Conservation (phyloP, 2,888 invertebrate species). For the Scaptomyza parva region DNA sequence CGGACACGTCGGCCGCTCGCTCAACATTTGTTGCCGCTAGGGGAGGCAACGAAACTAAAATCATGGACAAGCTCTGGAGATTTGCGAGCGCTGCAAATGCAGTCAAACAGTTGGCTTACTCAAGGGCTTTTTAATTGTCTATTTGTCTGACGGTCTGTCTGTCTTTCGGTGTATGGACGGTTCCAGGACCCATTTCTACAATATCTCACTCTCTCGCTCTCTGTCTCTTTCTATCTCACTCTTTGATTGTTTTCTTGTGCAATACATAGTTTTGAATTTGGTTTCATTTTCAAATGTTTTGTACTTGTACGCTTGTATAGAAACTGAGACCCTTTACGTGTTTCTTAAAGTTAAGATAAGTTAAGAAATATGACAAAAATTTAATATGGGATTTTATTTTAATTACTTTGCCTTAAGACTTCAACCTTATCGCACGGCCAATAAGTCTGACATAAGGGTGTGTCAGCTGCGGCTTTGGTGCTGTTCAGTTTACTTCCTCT, state of each 20-base stretch:
- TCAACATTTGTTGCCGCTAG: constrained; percentile 36
- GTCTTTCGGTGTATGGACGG: constrained; percentile 29
- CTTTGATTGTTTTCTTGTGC: constrained; percentile 63
- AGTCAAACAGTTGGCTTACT: constrained; percentile 71
- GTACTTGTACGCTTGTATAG: constrained; percentile 9
- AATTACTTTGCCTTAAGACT: neutral
- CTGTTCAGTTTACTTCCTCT: constrained; percentile 19
- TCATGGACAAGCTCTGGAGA: constrained; percentile 70
- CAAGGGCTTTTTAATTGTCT: constrained; percentile 77
- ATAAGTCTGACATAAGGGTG: constrained; percentile 29
- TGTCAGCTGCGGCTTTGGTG: constrained; percentile 21
- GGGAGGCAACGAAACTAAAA: constrained; percentile 64
- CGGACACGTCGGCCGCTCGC: constrained; percentile 9
- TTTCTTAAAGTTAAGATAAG: neutral
- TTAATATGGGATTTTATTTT: neutral
- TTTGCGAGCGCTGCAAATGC: constrained; percentile 59
- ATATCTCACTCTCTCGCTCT: neutral
- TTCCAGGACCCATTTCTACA: constrained; percentile 8
- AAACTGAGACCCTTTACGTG: neutral
- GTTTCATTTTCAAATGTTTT: constrained; percentile 31
- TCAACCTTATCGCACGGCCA: neutral
- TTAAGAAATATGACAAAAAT: neutral
- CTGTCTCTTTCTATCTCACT: neutral
- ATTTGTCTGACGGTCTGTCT: constrained; percentile 51
- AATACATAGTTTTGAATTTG: constrained; percentile 41